Evolutionary conservation across 2,797 vertebrate genomes (phyloP), one percentile per base, ranked within the genome.

Genomic region (Sardinella longiceps): DNA sequence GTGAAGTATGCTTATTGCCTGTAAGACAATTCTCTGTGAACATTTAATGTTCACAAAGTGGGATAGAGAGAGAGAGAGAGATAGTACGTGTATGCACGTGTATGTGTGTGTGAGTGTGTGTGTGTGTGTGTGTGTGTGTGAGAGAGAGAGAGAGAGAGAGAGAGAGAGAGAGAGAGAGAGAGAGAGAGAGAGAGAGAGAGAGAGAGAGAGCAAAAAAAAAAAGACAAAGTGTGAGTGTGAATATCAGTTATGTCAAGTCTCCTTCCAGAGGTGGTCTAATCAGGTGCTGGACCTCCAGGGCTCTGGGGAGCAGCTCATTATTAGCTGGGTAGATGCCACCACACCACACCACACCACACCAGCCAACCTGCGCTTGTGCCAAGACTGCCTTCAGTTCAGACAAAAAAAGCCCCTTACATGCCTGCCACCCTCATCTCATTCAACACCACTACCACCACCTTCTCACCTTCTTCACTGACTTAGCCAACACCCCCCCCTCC

Each of bases 261-360:
- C 20, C 50, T 74, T 81, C 81, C 84, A 83, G 66, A 86, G 84
- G 84, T 87, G 74, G 66, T 63, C 85, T 89, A 87, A 88, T 88
- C 83, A 89, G 88, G 84, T 86, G 82, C 87, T 87, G 87, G 86
- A 81, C 60, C 46, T 33, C 39, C 43, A 80, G 60, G 66, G 39
- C 85, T 89, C 74, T 80, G 84, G 60, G 83, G 85, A 80, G 86
- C n/a, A 81, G 74, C 87, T 89, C 89, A 89, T 91, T 90, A 89
- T 80, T 85, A 46, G 63, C 50, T 48, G 51, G 85, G 81, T 7
- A 48, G 89, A 91, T 89, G 90, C 89, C 90, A 88, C 18, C 37
- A 33, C 82, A 87, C 80, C 80, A 28, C 58, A 63, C 82, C 37
- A 33, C 33, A 81, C 63, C 23, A n/a, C 60, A 63, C 60, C 10